These are phyloP conservation scores for Strix uralensis DNA, from an alignment of 2,113 vertebrate species.

Conservation along the genomic window DNA sequence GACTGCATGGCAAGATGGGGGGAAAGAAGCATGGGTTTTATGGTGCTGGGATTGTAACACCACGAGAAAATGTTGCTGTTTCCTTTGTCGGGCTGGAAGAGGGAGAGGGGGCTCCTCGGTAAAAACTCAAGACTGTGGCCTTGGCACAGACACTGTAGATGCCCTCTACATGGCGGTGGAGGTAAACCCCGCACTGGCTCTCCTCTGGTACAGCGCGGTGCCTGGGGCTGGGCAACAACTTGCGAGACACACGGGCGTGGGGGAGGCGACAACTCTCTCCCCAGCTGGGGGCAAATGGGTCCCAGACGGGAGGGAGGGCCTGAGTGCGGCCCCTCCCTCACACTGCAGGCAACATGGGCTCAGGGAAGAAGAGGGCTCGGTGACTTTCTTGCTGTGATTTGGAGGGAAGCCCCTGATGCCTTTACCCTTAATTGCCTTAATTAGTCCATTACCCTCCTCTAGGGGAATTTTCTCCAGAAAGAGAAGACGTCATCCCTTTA, in stretches of 20 bases:
- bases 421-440: conserved; percentile 48
- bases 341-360: accelerated
- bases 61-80: background rate
- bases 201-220: accelerated
- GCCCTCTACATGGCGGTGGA: accelerated
- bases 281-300: accelerated
- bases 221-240: too few relatives aligned
- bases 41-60: background rate
- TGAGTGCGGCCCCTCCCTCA: accelerated
- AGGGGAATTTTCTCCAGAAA: background rate
- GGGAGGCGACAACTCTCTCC: background rate
- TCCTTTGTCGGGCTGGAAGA: background rate
- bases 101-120: background rate
- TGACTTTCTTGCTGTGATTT: background rate
- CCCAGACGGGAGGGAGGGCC: background rate
- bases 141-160: accelerated
- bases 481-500: conserved; percentile 28
- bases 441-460: conserved; percentile 39
- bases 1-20: background rate
- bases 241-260: accelerated
- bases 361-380: background rate
- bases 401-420: conserved; percentile 18
- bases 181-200: accelerated
- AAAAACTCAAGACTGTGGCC: background rate
- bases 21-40: background rate